Percentiles rank a stretch among this genome's conserved stretches.
Evolutionary conservation across 2,797 vertebrate species (phyloP).

Genomic region (Phoxinus dragarum): DNA sequence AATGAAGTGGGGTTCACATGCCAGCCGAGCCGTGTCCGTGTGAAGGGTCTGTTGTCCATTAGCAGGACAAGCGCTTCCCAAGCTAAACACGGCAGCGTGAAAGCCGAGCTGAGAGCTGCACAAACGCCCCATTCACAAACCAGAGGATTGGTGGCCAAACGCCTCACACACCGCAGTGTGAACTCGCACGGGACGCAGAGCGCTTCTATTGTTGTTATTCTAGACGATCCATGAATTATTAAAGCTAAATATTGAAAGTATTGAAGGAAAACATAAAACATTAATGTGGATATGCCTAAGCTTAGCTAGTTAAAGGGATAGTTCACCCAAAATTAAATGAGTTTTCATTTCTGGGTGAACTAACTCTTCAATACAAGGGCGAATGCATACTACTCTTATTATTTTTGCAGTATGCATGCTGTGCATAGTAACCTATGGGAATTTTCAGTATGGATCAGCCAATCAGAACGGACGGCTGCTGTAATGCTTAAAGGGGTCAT

Average conservation of each 20-base stretch:
- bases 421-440: not conserved
- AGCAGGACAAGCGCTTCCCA: not conserved
- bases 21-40: not conserved
- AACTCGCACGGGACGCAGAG: not conserved
- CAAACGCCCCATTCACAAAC: conserved; percentile 14
- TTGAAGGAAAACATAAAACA: not conserved
- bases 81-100: conserved; percentile 1
- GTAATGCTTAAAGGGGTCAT: too few species aligned
- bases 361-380: not conserved
- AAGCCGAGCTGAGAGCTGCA: conserved; percentile 3
- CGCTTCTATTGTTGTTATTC: not conserved
- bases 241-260: not conserved
- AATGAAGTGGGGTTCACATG: not conserved
- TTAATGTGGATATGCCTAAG: not conserved
- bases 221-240: not conserved
- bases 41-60: conserved; percentile 6
- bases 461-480: not conserved
- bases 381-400: not conserved
- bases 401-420: not conserved
- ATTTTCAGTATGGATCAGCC: not conserved
- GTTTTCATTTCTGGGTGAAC: too few species aligned
- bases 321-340: too few species aligned
- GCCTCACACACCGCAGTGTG: not conserved
- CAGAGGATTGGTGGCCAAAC: not conserved
- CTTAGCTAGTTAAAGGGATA: not conserved